Base-by-base conservation (phyloP, 2,113 vertebrate species). In the Aptenodytes forsteri region DNA sequence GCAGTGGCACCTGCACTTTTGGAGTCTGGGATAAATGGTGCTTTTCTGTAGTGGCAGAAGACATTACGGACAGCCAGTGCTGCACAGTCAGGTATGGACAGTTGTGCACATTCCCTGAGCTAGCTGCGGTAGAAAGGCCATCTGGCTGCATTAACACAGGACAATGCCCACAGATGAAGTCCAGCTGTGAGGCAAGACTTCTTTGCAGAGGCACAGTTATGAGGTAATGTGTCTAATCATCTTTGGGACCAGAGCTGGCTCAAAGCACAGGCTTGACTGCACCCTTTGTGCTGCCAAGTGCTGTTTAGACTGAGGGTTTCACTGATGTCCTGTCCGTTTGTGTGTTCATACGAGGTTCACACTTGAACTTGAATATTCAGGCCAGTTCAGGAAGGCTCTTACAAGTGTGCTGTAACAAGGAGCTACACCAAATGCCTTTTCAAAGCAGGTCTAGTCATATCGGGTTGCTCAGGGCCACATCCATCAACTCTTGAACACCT, bases 181-280 rank as follows among this genome's bases (percentile, higher is more conserved):
- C 82, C 78, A 77, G 73, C 90, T 87, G 84, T 61, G 81, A 93
- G 75, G 87, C 81, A 85, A 76, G 78, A 17, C 36, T 72, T 87
- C n/a, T 73, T 92, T 72, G 27, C 70, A 54, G 66, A 58, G 62
- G 38, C 73, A 56, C 15, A 55, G 7, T 36, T 2, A 2, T 21
- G n/a, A 91, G 29, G 58, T 83, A 89, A 79, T 55, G 15, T 27
- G 13, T 76, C 15, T 82, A 79, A 90, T 80, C 11, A 30, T 34
- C 84, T 85, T 3, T 91, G 87, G 56, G 65, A 79, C 25, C 49
- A 83, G 61, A 23, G 27, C 6, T 72, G 65, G 30, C 91, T 87
- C 77, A 75, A 61, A 89, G 65, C 59, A 64, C 29, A 76, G 65
- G 56, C 58, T 54, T 34, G 49, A 21, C 69, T 87, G 59, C 44